Evolutionary conservation across 2,888 invertebrate species (phyloP).

Genomic region (Scaptomyza reducta): DNA sequence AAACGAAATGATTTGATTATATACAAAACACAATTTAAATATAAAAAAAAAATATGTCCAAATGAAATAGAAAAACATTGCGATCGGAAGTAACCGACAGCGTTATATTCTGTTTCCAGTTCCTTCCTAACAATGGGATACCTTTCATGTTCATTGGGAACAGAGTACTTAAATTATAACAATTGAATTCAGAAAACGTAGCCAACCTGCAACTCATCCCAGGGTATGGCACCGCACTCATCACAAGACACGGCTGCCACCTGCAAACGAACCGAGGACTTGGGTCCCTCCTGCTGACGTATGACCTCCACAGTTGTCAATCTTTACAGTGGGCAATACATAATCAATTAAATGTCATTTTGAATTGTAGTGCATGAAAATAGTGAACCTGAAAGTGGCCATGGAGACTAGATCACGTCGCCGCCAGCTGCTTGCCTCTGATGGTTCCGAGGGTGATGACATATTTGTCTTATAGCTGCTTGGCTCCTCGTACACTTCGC

Average conservation of each 20-base stretch:
- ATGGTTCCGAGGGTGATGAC: conserved; percentile 93
- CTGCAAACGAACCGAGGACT: conserved; percentile 88
- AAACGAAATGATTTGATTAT: conserved; percentile 39
- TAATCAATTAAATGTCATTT: conserved; percentile 20
- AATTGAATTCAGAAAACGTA: neutral
- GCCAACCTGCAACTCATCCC: conserved; percentile 96
- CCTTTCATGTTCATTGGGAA: neutral
- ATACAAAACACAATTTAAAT: conserved; percentile 52
- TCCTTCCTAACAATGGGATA: too few relatives aligned
- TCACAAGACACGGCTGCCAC: conserved; percentile 90
- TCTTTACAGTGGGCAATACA: conserved; percentile 86
- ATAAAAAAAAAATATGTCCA: conserved; percentile 19
- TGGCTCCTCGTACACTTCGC: conserved; percentile 92
- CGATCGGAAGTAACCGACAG: conserved; percentile 1
- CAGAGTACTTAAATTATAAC: neutral
- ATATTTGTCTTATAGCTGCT: conserved; percentile 86
- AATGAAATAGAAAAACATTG: conserved; percentile 6
- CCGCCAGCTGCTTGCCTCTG: conserved; percentile 91
- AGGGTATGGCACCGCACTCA: conserved; percentile 94
- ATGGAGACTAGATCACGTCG: conserved; percentile 90
- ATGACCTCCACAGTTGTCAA: conserved; percentile 90
- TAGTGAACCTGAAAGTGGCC: conserved; percentile 83
- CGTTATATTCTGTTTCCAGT: neutral
- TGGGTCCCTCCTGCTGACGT: conserved; percentile 88
- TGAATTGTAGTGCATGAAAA: neutral